Percentiles rank a stretch among this genome's conserved stretches.
Conservation (phyloP, 2,797 vertebrate genomes). For the Australoheros facetus region DNA sequence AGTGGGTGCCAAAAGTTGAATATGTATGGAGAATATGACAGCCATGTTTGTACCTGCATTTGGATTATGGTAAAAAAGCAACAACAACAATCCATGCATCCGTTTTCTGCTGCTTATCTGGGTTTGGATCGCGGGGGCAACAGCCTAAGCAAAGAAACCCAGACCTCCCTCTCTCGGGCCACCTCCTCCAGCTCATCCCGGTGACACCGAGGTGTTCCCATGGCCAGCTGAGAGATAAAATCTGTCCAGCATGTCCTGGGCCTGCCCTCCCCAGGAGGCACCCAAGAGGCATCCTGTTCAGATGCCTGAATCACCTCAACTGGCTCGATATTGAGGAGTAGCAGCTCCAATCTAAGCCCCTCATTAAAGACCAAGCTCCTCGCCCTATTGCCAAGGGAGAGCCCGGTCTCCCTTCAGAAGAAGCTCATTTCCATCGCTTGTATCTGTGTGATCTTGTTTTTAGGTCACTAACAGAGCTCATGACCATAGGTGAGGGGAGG, state of each 20-base stretch:
- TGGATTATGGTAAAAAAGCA: neutral
- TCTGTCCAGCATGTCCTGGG: no score
- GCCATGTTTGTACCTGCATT: neutral
- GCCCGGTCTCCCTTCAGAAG: neutral
- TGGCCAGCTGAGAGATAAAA: neutral
- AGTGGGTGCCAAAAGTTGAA: neutral
- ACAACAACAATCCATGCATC: neutral
- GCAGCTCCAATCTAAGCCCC: neutral
- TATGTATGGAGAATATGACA: neutral
- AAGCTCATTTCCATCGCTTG: neutral
- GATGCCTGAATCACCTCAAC: neutral
- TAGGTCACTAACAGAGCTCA: neutral
- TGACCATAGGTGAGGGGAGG: neutral
- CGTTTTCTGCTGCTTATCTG: rapidly evolving
- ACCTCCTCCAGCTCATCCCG: neutral
- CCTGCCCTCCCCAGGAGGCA: no score
- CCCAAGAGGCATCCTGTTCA: neutral
- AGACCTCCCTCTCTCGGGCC: neutral
- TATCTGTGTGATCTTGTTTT: neutral
- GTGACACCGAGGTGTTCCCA: rapidly evolving
- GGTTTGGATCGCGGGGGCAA: neutral
- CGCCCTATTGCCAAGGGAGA: neutral
- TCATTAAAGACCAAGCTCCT: neutral
- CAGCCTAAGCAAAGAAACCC: neutral
- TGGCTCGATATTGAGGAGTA: neutral